phyloP scores from a whole-genome alignment of 2,797 vertebrate genomes.

The Chelon auratus region DNA sequence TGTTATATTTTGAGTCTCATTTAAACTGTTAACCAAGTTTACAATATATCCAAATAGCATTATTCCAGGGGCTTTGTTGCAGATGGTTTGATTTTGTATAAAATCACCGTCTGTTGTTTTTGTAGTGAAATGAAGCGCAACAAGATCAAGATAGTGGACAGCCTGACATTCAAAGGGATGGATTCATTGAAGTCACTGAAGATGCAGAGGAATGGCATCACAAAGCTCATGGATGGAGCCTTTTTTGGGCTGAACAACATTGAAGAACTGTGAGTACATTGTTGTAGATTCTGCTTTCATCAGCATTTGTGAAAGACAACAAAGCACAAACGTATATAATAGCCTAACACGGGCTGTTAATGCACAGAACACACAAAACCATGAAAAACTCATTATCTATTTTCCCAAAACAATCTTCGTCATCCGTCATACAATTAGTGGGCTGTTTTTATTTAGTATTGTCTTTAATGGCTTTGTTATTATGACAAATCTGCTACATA shows the following conservation, averaged over 20 bases:
- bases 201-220: conserved; percentile 96
- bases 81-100: not conserved
- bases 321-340: not conserved
- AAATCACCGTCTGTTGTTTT: not conserved
- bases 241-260: conserved; percentile 98
- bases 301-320: not conserved
- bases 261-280: conserved; percentile 93
- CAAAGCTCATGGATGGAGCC: conserved; percentile 95
- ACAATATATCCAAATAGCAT: not conserved
- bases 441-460: not conserved
- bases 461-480: not conserved
- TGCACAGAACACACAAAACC: not conserved
- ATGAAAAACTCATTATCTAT: too few relatives aligned
- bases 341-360: too few relatives aligned
- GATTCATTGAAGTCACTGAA: conserved; percentile 95
- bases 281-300: conserved; percentile 1
- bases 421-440: not conserved
- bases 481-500: not conserved
- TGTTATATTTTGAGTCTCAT: not conserved
- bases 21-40: not conserved
- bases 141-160: conserved; percentile 94
- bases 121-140: conserved; percentile 96
- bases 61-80: not conserved
- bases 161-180: conserved; percentile 96
- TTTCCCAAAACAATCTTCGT: not conserved